Evolutionary conservation across 1,140 invertebrate genomes (phyloP).

Genomic region (Heterodera schachtii): DNA sequence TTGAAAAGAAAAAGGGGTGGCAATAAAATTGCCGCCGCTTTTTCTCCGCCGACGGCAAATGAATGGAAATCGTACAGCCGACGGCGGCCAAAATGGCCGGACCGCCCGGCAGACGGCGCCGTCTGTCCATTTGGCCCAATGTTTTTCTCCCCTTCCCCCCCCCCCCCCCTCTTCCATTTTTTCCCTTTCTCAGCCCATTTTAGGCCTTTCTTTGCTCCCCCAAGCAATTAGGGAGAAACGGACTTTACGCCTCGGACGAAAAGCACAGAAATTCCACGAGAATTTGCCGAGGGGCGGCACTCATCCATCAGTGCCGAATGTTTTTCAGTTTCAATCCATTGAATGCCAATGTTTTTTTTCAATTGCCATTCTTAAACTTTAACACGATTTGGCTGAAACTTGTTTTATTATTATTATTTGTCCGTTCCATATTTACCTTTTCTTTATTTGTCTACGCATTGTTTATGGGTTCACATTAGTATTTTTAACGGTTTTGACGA

Average conservation of each 20-base stretch:
- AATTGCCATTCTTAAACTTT: no score
- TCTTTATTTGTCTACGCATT: no score
- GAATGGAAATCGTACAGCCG: not conserved
- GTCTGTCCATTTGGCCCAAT: not conserved
- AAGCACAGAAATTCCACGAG: not conserved
- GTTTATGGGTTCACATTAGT: no score
- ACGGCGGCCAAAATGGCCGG: not conserved
- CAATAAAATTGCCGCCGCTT: constrained; percentile 8
- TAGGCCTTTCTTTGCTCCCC: not conserved
- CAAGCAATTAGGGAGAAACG: not conserved
- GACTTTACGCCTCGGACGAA: not conserved
- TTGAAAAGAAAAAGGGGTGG: not conserved
- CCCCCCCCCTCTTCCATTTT: not conserved
- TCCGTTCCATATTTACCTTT: no score
- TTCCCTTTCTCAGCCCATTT: not conserved
- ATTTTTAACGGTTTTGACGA: not conserved
- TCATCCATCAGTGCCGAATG: not conserved
- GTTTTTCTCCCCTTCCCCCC: not conserved
- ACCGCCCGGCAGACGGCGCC: not conserved
- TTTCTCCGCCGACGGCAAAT: not conserved
- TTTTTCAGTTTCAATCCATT: not conserved
- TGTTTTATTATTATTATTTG: no score
- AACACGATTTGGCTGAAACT: no score
- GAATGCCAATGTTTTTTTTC: no score
- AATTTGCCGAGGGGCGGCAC: not conserved